These are phyloP conservation scores for Agelastica alni DNA, from an alignment of 2,888 invertebrate genomes.

Conservation along the genomic window DNA sequence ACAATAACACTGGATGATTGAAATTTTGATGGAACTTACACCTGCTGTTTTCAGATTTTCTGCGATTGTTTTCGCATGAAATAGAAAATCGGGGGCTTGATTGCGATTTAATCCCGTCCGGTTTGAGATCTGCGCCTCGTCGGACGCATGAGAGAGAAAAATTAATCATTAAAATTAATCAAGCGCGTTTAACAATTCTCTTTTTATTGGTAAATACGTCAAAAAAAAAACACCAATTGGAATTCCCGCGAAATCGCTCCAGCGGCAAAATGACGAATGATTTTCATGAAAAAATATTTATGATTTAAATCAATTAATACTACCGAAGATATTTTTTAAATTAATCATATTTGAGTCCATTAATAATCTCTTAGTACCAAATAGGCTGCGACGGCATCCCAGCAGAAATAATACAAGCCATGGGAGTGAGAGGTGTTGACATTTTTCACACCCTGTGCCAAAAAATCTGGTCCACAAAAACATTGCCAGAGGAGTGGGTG, in stretches of 20 bases:
- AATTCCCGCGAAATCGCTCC: not conserved
- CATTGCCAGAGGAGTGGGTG: too few species aligned
- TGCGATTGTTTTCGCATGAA: conserved; percentile 15
- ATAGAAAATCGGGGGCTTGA: conserved; percentile 14
- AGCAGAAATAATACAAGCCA: too few species aligned
- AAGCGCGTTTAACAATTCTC: conserved; percentile 13
- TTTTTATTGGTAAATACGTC: conserved; percentile 14
- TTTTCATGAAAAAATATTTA: not conserved
- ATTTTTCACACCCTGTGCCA: too few species aligned
- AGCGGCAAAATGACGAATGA: not conserved
- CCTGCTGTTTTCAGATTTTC: conserved; percentile 44
- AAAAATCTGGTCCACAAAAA: too few species aligned
- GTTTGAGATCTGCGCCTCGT: not conserved
- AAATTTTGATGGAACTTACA: conserved; percentile 37
- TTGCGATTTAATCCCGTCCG: conserved; percentile 6
- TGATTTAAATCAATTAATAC: too few species aligned
- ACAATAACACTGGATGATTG: conserved; percentile 39
- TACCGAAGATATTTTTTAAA: too few species aligned
- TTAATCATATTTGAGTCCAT: too few species aligned
- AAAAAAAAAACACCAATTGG: conserved; percentile 5
- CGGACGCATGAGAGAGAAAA: not conserved
- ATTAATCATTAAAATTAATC: conserved; percentile 17
- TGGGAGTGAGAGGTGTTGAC: too few species aligned
- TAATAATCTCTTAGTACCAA: too few species aligned
- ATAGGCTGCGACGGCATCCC: too few species aligned